A percentile compares a stretch with the other conserved stretches of the same genome.
These are phyloP conservation scores for Pardosa pseudoannulata DNA, from an alignment of 2,888 invertebrate species.

Conservation along the genomic window DNA sequence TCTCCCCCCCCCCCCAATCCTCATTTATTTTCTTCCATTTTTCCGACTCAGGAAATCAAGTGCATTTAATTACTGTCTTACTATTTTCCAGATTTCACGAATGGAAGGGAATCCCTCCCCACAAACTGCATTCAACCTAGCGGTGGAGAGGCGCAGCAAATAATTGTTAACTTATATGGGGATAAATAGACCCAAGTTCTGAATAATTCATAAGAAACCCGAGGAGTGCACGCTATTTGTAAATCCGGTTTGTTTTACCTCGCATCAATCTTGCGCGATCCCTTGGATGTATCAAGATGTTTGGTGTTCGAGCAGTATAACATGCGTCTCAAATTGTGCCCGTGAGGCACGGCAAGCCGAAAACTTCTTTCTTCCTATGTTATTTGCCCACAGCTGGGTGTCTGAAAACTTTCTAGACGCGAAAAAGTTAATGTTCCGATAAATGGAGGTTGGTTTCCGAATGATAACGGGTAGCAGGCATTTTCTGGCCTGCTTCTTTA, in stretches of 20 bases:
- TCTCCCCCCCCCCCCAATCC: no score
- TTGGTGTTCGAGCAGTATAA: not conserved
- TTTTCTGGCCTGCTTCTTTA: no score
- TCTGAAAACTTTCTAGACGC: no score
- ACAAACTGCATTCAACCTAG: not conserved
- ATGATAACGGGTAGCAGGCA: not conserved
- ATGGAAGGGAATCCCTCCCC: not conserved
- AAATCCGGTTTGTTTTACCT: constrained; percentile 18
- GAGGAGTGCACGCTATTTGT: constrained; percentile 5
- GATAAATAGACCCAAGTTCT: not conserved
- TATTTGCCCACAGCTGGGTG: not conserved
- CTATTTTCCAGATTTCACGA: not conserved
- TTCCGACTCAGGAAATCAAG: not conserved
- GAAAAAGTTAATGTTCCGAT: not conserved
- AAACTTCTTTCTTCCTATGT: not conserved
- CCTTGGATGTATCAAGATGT: not conserved
- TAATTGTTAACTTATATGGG: constrained; percentile 10
- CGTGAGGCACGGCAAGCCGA: not conserved
- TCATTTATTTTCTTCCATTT: no score
- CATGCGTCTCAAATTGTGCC: not conserved
- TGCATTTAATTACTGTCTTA: not conserved
- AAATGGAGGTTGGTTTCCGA: not conserved
- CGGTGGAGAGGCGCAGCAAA: not conserved
- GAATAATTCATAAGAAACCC: constrained; percentile 8
- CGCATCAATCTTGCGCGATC: constrained; percentile 2